Percentiles rank a stretch among this genome's conserved stretches.
phyloP scores from a whole-genome alignment of 2,797 vertebrate species.

The Bradypodion ventrale region DNA sequence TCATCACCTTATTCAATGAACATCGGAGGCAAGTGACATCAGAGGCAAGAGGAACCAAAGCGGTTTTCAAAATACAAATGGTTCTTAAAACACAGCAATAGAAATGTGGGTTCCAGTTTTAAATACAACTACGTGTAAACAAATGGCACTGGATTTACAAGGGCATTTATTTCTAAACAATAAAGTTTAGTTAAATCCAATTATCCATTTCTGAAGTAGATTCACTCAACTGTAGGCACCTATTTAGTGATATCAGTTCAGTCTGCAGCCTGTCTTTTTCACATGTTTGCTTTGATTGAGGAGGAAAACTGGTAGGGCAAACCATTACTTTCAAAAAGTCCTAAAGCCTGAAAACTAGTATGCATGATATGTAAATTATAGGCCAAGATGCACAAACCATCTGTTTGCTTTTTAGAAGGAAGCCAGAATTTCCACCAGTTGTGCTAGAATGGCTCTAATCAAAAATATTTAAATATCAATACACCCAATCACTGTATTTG shows the following conservation, averaged over 20 bases:
- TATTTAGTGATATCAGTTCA: background rate
- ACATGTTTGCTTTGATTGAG: background rate
- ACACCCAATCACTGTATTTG: background rate
- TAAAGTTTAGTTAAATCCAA: background rate
- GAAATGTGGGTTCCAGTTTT: background rate
- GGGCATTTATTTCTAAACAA: background rate
- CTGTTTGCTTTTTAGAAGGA: background rate
- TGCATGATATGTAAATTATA: background rate
- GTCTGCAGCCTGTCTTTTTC: background rate
- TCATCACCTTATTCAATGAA: background rate
- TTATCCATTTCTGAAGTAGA: background rate
- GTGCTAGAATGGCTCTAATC: background rate
- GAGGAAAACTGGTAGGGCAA: background rate
- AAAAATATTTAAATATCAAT: background rate
- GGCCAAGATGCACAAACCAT: background rate
- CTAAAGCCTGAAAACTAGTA: background rate
- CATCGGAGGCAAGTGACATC: background rate
- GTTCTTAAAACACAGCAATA: background rate
- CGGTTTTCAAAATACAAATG: background rate
- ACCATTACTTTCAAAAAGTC: background rate
- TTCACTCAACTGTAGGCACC: background rate
- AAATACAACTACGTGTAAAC: background rate
- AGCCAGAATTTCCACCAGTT: background rate
- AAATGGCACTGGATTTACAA: background rate
- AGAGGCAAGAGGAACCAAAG: background rate